Base-by-base conservation (phyloP, 1,140 invertebrate species). In the Holotrichia oblita region DNA sequence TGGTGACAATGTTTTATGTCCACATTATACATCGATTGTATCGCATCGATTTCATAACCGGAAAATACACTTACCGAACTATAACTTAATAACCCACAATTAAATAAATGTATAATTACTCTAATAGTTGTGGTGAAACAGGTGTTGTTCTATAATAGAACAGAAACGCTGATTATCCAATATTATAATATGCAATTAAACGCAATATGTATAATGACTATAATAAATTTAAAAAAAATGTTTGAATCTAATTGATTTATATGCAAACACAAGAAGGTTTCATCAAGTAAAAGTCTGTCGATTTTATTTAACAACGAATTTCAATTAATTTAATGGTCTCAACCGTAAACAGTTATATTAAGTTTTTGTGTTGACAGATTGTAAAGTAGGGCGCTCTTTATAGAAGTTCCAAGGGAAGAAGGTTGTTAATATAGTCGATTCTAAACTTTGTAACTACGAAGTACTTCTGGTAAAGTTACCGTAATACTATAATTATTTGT, bases 311-410 rank as follows among this genome's bases (percentile, higher is more conserved):
- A 17, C 48, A 55, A 55, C 48, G 48, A 55, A 17, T 55, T 55
- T 17, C 48, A 55, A 55, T 55, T 55, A 55, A 55, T 55, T 55
- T 55, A 55, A 55, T 55, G 48, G n/a, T 55, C 48, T 14, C 48
- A 17, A 17, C n/a, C n/a, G 48, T 55, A 55, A 55, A 55, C 48
- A 55, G 48, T 55, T 55, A 55, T 55, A 34, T 55, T 17, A 55
- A 55, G 48, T 55, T 55, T 55, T 55, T 55, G 48, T 55, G 48
- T 55, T 55, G 48, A n/a, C 48, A 17, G 48, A 55, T 55, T 17
- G 48, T 17, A 55, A 55, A 20, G 17, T 55, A 14, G n/a, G 48
- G 6, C 48, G 48, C 44, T 55, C 27, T 55, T 17, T 55, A 55
- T 17, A 55, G 17, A 55, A 55, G 14, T 55, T 7, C 17, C 14